phyloP scores from a whole-genome alignment of 2,797 vertebrate species.

The Crenichthys baileyi region DNA sequence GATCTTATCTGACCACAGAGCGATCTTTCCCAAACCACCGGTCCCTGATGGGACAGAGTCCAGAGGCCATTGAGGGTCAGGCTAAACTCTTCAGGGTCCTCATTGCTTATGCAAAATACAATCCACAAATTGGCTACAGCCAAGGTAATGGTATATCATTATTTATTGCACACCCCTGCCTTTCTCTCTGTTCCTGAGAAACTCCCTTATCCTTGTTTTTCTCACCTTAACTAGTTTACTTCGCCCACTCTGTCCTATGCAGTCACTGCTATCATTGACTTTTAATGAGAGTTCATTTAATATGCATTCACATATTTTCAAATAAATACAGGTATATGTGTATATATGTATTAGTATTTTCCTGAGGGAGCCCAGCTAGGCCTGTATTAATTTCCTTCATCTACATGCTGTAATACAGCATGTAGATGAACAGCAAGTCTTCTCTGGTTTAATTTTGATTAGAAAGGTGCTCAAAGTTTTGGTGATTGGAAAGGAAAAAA shows the following conservation, averaged over 20 bases:
- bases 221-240: neutral
- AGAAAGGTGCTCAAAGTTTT: neutral
- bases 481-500: neutral
- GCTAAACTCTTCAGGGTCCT: conserved; percentile 83
- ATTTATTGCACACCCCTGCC: neutral
- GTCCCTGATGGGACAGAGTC: conserved; percentile 80
- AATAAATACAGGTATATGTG: neutral
- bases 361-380: neutral
- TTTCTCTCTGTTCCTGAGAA: neutral
- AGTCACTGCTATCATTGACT: neutral
- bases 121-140: conserved; percentile 77
- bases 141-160: conserved; percentile 71
- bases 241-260: neutral
- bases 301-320: neutral
- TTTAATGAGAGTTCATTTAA: neutral
- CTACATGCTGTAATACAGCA: neutral
- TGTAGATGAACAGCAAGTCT: neutral
- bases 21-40: conserved; percentile 82
- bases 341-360: neutral
- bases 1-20: conserved; percentile 51
- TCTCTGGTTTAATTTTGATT: neutral
- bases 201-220: neutral
- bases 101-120: conserved; percentile 77
- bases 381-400: neutral
- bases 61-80: conserved; percentile 82